A percentile compares a stretch with the other conserved stretches of the same genome.
phyloP scores from a whole-genome alignment of 2,888 invertebrate genomes.

The Timema cristinae region DNA sequence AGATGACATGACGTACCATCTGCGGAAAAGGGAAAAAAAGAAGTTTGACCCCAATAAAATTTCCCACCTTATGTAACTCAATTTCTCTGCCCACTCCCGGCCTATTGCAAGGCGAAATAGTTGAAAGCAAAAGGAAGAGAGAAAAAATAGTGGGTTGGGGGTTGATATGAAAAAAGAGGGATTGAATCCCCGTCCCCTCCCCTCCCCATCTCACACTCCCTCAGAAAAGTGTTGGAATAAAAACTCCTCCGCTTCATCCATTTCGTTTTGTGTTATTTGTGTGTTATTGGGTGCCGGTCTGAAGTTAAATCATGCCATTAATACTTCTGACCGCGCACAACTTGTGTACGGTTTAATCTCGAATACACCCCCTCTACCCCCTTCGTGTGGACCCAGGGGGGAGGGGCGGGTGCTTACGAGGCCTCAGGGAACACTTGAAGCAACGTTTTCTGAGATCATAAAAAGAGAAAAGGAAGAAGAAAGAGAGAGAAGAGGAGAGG shows the following conservation, averaged over 20 bases:
- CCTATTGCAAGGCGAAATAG: background rate
- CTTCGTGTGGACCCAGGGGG: conserved; percentile 18
- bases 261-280: conserved; percentile 21
- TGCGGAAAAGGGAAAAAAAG: background rate
- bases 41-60: conserved; percentile 18
- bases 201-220: conserved; percentile 19
- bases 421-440: conserved; percentile 25
- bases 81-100: conserved; percentile 22
- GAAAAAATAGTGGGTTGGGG: background rate
- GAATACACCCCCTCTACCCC: conserved; percentile 20
- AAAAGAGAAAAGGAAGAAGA: conserved; percentile 25
- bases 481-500: conserved; percentile 11
- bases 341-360: conserved; percentile 26
- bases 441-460: conserved; percentile 26
- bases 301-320: conserved; percentile 22
- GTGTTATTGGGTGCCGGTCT: conserved; percentile 18
- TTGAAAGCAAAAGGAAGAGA: background rate
- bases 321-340: conserved; percentile 14
- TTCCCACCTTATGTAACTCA: conserved; percentile 25
- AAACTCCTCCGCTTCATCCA: conserved; percentile 12
- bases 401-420: conserved; percentile 23
- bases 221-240: background rate
- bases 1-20: conserved; percentile 4
- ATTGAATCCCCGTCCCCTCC: conserved; percentile 21
- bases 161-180: background rate